Percentiles rank a stretch among this genome's conserved stretches.
phyloP scores from a whole-genome alignment of 2,888 invertebrate species.

The Tipula lateralis region DNA sequence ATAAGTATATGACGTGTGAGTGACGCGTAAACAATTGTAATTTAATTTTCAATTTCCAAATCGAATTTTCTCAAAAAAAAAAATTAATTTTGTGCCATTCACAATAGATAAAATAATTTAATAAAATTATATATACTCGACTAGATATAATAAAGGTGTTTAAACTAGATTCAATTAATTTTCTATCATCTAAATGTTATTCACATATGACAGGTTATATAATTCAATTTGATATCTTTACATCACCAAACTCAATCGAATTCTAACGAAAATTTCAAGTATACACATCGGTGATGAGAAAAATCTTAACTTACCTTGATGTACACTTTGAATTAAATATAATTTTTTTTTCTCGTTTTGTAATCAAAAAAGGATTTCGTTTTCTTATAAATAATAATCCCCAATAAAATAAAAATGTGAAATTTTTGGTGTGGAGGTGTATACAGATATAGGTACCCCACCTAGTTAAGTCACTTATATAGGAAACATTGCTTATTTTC shows the following conservation, averaged over 20 bases:
- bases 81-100: background rate
- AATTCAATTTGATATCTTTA: background rate
- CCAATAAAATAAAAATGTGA: too few species aligned
- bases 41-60: background rate
- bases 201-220: background rate
- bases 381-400: background rate
- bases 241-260: background rate
- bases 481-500: too few species aligned
- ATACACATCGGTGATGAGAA: too few species aligned
- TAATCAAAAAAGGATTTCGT: too few species aligned
- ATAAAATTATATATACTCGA: too few species aligned
- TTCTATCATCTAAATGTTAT: slow-evolving; percentile 4
- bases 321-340: background rate
- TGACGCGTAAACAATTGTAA: background rate
- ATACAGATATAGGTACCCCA: too few species aligned
- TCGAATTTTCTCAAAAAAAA: background rate
- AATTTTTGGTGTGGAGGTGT: too few species aligned
- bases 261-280: background rate
- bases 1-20: background rate
- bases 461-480: too few species aligned
- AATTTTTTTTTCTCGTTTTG: too few species aligned
- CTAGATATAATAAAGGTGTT: background rate
- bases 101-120: too few species aligned
- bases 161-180: background rate
- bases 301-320: background rate